phyloP scores from a whole-genome alignment of 2,888 invertebrate genomes.

The Apodemia zela region DNA sequence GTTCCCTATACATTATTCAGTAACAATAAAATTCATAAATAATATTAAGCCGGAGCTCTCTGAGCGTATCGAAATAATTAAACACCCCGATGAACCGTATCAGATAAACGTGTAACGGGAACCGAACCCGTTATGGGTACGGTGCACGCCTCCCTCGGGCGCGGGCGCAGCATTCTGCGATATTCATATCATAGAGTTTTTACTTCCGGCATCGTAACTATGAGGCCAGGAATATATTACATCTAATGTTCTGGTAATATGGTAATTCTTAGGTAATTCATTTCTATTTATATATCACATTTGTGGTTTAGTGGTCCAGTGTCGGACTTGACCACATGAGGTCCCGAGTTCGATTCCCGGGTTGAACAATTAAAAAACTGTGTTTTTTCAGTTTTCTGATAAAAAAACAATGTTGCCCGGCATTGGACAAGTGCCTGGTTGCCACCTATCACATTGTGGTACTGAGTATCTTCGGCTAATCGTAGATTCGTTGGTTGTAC shows the following conservation, averaged over 20 bases:
- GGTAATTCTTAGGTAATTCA: not conserved
- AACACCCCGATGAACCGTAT: slow-evolving; percentile 36
- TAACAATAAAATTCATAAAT: slow-evolving; percentile 4
- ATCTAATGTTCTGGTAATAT: not conserved
- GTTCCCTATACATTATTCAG: no score
- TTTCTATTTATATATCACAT: no score
- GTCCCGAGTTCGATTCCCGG: no score
- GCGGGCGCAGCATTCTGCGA: not conserved
- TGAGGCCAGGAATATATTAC: not conserved
- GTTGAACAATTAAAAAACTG: no score
- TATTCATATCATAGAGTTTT: slow-evolving; percentile 1
- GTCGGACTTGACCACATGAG: no score
- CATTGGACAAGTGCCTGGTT: no score
- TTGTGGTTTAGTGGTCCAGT: no score
- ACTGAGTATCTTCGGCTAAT: no score
- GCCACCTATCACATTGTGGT: no score
- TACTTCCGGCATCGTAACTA: not conserved
- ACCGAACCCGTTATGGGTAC: slow-evolving; percentile 10
- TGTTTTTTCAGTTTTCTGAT: no score
- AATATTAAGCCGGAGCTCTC: not conserved
- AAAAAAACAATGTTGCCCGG: no score
- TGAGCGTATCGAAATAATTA: slow-evolving; percentile 27
- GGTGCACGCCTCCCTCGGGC: slow-evolving; percentile 8
- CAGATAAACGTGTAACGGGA: slow-evolving; percentile 31
- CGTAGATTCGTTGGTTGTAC: no score